Evolutionary conservation across 2,888 invertebrate species (phyloP).

Genomic region (Yponomeuta evonymella): DNA sequence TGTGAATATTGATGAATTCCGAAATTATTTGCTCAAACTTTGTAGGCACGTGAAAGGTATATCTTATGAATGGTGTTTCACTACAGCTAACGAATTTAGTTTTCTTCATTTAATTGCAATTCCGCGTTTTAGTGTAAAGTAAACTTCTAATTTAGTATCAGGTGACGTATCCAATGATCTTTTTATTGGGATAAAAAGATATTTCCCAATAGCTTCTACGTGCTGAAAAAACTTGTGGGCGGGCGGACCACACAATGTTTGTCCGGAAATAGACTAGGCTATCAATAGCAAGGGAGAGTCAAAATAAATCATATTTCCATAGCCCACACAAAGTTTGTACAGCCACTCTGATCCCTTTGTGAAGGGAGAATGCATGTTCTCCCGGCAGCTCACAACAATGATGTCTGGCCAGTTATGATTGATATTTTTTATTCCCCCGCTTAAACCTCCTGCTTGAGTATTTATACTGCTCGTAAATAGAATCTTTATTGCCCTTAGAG

Average conservation of each 20-base stretch:
- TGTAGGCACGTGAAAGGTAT: background rate
- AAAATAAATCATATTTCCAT: background rate
- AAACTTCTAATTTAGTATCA: too few relatives aligned
- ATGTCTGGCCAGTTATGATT: conserved; percentile 53
- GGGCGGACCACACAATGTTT: background rate
- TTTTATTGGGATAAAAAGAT: too few relatives aligned
- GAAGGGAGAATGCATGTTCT: conserved; percentile 45
- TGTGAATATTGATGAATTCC: conserved; percentile 25
- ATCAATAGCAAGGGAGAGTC: background rate
- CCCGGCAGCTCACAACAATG: conserved; percentile 50
- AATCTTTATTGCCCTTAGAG: background rate
- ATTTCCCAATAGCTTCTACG: too few relatives aligned
- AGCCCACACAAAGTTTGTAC: background rate
- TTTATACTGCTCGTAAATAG: background rate
- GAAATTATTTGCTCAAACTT: background rate
- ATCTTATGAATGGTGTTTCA: background rate
- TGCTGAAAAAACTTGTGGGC: background rate
- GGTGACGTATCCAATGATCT: too few relatives aligned
- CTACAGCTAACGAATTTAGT: background rate
- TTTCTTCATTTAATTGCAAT: too few relatives aligned
- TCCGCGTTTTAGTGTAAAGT: too few relatives aligned
- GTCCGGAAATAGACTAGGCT: background rate
- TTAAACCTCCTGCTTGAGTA: conserved; percentile 29
- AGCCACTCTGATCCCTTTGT: conserved; percentile 29
- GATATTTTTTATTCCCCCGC: conserved; percentile 50